Evolutionary conservation across 2,797 vertebrate genomes (phyloP).

Genomic region (Coilia nasus): DNA sequence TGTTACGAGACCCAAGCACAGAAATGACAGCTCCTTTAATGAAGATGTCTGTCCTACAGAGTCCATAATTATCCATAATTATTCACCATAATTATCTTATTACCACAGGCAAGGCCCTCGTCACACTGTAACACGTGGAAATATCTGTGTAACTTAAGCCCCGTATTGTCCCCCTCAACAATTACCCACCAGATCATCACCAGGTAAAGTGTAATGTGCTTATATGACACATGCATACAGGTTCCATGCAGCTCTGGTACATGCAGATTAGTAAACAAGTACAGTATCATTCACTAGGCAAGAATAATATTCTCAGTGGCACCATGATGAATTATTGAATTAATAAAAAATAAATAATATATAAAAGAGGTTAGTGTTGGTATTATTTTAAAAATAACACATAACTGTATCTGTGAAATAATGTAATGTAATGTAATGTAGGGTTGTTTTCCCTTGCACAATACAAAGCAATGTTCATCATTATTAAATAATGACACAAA

Average conservation of each 20-base stretch:
- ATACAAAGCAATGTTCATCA: neutral
- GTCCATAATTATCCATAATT: neutral
- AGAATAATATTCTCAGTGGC: too few relatives aligned
- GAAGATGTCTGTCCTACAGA: slow-evolving; percentile 16
- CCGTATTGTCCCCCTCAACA: neutral
- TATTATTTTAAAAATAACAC: too few relatives aligned
- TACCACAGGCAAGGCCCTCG: neutral
- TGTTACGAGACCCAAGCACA: neutral
- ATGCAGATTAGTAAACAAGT: neutral
- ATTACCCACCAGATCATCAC: neutral
- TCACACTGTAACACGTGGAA: neutral
- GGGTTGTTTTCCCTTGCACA: neutral
- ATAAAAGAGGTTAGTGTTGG: too few relatives aligned
- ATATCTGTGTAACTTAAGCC: neutral
- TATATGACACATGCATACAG: neutral
- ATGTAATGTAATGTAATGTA: neutral
- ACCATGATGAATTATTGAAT: neutral
- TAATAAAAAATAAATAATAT: neutral
- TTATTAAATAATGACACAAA: too few relatives aligned
- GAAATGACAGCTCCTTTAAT: slow-evolving; percentile 1
- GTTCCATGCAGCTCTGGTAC: neutral
- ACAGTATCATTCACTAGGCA: too few relatives aligned
- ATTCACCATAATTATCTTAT: slow-evolving; percentile 16
- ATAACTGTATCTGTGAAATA: neutral
- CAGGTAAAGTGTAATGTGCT: neutral